These are phyloP conservation scores for Calypte anna DNA, from an alignment of 2,113 vertebrate genomes.

Conservation along the genomic window DNA sequence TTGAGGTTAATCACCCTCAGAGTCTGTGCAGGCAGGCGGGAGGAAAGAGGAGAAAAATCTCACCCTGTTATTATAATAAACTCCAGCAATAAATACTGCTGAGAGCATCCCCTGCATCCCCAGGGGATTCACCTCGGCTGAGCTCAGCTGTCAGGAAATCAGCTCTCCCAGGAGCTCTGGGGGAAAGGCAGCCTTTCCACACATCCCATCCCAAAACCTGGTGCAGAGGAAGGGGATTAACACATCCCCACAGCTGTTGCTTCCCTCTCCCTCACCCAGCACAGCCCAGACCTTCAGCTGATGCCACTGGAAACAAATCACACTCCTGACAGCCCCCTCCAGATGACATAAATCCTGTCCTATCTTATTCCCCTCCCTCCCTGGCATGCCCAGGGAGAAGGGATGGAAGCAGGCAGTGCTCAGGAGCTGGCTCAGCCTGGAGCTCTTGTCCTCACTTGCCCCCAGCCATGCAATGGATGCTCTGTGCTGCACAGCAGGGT, in stretches of 20 bases:
- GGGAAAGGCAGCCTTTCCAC: background rate
- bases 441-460: background rate
- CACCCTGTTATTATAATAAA: accelerated
- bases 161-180: background rate
- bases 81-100: accelerated
- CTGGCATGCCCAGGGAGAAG: background rate
- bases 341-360: background rate
- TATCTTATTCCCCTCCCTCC: background rate
- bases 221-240: background rate
- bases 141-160: background rate
- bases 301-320: background rate
- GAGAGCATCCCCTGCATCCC: background rate
- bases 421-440: background rate
- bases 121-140: background rate
- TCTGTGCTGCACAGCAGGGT: accelerated
- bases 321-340: background rate
- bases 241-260: background rate
- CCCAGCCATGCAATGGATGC: background rate
- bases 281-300: background rate
- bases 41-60: background rate
- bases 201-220: background rate
- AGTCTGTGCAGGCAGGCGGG: background rate
- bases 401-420: background rate
- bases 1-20: background rate
- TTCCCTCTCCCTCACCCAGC: background rate